phyloP scores from a whole-genome alignment of 1,140 invertebrate genomes.

The Pararge aegeria region DNA sequence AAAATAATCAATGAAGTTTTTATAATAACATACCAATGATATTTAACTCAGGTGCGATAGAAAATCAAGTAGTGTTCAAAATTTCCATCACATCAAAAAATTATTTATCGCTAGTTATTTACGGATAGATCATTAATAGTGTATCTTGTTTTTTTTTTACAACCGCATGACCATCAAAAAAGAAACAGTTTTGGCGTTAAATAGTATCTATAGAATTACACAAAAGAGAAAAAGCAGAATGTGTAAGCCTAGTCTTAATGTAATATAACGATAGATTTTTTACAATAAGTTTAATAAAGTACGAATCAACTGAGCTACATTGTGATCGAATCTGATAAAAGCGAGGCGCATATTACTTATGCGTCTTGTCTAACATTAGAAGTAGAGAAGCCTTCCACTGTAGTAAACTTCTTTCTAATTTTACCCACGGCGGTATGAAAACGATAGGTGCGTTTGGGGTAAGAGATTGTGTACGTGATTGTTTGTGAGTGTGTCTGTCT shows the following conservation, averaged over 20 bases:
- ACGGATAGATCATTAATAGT: not conserved
- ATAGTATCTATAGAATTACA: conserved; percentile 4
- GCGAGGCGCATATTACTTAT: conserved; percentile 6
- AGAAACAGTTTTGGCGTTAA: not conserved
- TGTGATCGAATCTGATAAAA: conserved; percentile 62
- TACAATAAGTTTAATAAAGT: conserved; percentile 68
- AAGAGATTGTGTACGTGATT: too few species aligned
- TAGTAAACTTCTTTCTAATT: conserved; percentile 13
- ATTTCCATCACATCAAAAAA: not conserved
- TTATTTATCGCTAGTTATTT: conserved; percentile 1
- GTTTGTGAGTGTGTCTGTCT: too few species aligned
- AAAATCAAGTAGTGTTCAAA: not conserved
- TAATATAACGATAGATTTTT: conserved; percentile 73
- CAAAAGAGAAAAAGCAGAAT: conserved; percentile 30
- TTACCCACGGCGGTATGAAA: not conserved
- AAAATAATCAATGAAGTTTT: not conserved
- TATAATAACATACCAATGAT: not conserved
- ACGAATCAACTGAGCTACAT: conserved; percentile 74
- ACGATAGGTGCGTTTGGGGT: not conserved
- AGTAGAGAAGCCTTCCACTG: conserved; percentile 21
- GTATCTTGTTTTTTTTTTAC: not conserved
- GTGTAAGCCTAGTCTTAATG: conserved; percentile 56
- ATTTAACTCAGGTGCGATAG: not conserved
- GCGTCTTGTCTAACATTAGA: conserved; percentile 15
- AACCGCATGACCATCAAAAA: not conserved